These are phyloP conservation scores for Phalanger gymnotis DNA, from an alignment of 2,797 vertebrate genomes.

Conservation along the genomic window DNA sequence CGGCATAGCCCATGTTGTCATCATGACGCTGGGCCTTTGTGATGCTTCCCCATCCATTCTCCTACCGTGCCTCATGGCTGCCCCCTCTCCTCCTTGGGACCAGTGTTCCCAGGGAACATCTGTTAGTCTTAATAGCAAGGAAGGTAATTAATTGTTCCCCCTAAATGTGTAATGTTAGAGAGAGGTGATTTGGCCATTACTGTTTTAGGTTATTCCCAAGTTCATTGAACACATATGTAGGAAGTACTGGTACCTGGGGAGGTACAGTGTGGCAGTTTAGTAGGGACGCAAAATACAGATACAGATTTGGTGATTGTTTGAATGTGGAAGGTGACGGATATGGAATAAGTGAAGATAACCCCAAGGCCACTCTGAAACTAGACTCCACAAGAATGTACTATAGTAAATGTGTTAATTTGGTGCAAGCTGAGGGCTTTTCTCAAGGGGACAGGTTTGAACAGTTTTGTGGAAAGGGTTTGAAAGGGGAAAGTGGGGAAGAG, in stretches of 20 bases:
- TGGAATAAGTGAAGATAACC: not conserved
- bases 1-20: not conserved
- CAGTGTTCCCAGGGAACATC: not conserved
- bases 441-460: not conserved
- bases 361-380: not conserved
- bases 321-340: not conserved
- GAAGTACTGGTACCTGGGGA: not conserved
- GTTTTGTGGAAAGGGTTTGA: not conserved
- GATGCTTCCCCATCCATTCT: not conserved
- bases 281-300: not conserved
- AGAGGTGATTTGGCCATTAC: not conserved
- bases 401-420: not conserved
- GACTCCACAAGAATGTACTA: not conserved
- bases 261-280: not conserved
- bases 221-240: not conserved
- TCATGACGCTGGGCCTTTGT: not conserved
- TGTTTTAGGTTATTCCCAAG: not conserved
- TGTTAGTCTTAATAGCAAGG: not conserved
- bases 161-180: not conserved
- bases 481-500: not conserved
- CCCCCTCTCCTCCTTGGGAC: not conserved
- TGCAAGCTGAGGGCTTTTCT: not conserved
- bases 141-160: not conserved
- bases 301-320: not conserved
- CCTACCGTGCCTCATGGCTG: not conserved